Base-by-base conservation (phyloP, 2,797 vertebrate species). In the Knipowitschia caucasica region DNA sequence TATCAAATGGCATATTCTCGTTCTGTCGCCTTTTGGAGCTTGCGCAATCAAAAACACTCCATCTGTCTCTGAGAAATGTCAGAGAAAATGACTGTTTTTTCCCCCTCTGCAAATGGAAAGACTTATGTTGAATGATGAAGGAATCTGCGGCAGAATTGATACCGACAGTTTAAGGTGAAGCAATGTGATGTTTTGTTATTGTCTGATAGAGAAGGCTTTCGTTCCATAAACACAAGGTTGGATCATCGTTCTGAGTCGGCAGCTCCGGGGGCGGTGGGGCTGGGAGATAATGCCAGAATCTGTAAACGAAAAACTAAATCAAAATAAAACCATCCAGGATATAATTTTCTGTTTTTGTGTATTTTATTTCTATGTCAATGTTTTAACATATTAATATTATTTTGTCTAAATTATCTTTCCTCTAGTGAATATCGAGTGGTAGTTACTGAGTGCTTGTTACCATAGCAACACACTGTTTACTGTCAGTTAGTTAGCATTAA, bases 151-250 rank as follows among this genome's bases (percentile, higher is more conserved):
- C 24, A 56, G 71, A 68, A 60, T 56, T 24, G 18, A 59, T 30
- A 44, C 38, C 43, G 39, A 4, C 29, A 62, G 12, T 29, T 42
- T 45, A 59, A 38, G 50, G 50, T 42, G 53, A 66, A 55, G 23
- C 10, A 0, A 9, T 40, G 38, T 17, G 43, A 71, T 75, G 58
- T 63, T 62, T 33, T 43, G 18, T 60, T 60, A 36, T 64, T 56
- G 34, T 71, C 38, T 36, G 14, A 54, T 45, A 15, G 39, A 52
- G 46, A 51, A 49, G 69, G 62, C 50, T 77, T 70, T 54, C 40
- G 18, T 10, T 2, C 25, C 5, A 17, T 4, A 51, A 65, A 50
- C 51, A 57, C 23, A 44, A 25, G 15, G 21, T 46, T 31, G 55
- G 35, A 56, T 50, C 18, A 20, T 2, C 21, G 4, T 2, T 2